These are phyloP conservation scores for Emydocephalus ijimae DNA, from an alignment of 2,113 vertebrate species.

Conservation along the genomic window DNA sequence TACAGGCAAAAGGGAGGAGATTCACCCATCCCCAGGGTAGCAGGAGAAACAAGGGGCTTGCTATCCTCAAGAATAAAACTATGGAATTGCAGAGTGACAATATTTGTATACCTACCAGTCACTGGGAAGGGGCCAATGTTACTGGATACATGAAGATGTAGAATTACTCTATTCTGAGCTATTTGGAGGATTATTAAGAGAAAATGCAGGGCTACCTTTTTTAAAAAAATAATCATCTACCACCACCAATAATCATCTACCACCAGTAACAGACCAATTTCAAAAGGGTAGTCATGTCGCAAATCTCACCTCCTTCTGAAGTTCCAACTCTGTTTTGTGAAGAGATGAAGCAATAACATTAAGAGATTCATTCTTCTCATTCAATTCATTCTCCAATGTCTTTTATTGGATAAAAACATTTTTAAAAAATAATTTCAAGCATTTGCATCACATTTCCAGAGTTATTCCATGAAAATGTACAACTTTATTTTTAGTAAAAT, in stretches of 20 bases:
- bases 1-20: neutral
- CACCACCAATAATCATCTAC: no score
- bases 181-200: neutral
- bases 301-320: slow-evolving; percentile 52
- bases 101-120: neutral
- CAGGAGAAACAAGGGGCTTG: neutral
- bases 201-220: neutral
- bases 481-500: neutral
- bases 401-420: slow-evolving; percentile 31
- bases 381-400: slow-evolving; percentile 52
- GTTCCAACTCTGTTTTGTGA: slow-evolving; percentile 54
- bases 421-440: neutral
- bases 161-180: neutral
- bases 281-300: neutral
- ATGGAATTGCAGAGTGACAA: neutral
- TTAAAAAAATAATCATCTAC: no score
- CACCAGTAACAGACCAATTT: neutral
- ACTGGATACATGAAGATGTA: neutral
- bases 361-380: slow-evolving; percentile 53
- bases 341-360: slow-evolving; percentile 52
- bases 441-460: neutral
- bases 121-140: neutral
- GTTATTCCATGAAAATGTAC: neutral
- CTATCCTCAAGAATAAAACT: neutral
- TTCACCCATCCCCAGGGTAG: neutral